phyloP scores from a whole-genome alignment of 2,888 invertebrate genomes.

The Ligdia adustata region DNA sequence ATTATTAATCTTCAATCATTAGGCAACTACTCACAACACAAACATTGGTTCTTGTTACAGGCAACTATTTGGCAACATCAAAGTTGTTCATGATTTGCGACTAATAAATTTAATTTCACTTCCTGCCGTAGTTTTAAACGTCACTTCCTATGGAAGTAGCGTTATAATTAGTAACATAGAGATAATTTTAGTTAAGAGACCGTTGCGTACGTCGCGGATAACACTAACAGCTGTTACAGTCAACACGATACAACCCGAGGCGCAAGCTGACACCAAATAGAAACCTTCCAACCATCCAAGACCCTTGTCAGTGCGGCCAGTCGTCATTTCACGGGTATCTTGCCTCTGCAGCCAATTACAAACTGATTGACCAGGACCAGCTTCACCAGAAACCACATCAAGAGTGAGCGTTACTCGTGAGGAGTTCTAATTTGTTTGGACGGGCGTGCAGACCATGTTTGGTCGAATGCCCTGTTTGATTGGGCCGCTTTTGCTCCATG shows the following conservation, averaged over 20 bases:
- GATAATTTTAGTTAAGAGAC: too few species aligned
- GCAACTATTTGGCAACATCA: too few species aligned
- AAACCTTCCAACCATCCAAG: conserved; percentile 59
- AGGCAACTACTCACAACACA: too few species aligned
- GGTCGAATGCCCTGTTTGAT: conserved; percentile 74
- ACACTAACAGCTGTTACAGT: too few species aligned
- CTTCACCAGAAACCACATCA: conserved; percentile 34
- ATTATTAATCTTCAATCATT: too few species aligned
- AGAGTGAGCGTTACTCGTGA: conserved; percentile 30
- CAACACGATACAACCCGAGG: conserved; percentile 1
- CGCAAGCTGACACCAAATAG: conserved; percentile 47
- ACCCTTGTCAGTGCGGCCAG: conserved; percentile 76
- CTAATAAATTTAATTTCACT: too few species aligned
- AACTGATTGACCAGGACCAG: conserved; percentile 71
- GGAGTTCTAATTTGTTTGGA: conserved; percentile 50
- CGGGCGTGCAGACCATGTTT: conserved; percentile 58
- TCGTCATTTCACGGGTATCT: conserved; percentile 81
- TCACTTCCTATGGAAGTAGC: too few species aligned
- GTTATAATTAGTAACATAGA: too few species aligned
- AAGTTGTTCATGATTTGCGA: too few species aligned
- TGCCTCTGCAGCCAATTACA: conserved; percentile 75
- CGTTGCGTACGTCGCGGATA: too few species aligned
- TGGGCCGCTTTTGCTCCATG: conserved; percentile 57
- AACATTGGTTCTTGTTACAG: too few species aligned
- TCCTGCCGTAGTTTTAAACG: too few species aligned